Evolutionary conservation across 2,888 invertebrate genomes (phyloP).

Genomic region (Agrotis puta): DNA sequence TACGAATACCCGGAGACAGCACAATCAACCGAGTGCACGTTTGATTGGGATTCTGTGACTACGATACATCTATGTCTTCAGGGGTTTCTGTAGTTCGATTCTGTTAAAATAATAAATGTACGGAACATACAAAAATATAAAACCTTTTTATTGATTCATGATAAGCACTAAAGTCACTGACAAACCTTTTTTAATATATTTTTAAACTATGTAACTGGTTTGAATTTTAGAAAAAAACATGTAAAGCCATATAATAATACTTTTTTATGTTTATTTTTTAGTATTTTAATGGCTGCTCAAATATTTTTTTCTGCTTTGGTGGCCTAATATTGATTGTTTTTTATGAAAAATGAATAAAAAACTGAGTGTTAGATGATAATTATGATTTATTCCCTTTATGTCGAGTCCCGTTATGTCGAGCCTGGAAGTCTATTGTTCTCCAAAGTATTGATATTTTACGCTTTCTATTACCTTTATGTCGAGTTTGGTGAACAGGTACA

Average conservation of each 20-base stretch:
- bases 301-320: neutral
- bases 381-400: no score
- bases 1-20: neutral
- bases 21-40: neutral
- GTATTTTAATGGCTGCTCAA: neutral
- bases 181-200: neutral
- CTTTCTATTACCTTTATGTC: no score
- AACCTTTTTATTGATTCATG: neutral
- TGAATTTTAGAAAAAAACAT: neutral
- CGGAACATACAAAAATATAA: no score
- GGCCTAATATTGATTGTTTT: neutral
- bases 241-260: no score
- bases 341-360: neutral
- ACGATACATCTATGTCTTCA: neutral
- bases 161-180: no score
- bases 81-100: neutral
- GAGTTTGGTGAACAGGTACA: no score
- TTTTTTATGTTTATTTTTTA: neutral
- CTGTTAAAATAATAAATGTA: neutral
- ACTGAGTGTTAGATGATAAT: no score
- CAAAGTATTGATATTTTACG: no score
- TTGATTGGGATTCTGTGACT: conserved; percentile 17
- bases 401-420: no score
- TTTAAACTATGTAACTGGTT: neutral
- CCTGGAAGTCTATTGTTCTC: no score